A percentile compares a stretch with the other conserved stretches of the same genome.
phyloP scores from a whole-genome alignment of 2,797 vertebrate species.

The Catamblyrhynchus diadema region DNA sequence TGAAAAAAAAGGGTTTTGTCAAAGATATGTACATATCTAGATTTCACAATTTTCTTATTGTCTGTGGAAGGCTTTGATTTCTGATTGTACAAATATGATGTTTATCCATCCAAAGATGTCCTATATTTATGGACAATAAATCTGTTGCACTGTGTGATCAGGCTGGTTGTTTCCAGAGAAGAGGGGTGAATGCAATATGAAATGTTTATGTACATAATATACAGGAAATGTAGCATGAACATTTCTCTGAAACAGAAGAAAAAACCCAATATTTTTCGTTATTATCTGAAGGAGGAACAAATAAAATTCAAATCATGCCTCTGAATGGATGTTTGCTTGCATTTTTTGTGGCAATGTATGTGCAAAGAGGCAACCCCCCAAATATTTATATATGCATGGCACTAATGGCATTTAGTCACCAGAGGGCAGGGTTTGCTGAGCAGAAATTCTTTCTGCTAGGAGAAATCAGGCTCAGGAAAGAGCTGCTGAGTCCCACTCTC shows the following conservation, averaged over 20 bases:
- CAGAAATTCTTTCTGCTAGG: not conserved
- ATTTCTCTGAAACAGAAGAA: not conserved
- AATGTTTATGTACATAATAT: not conserved
- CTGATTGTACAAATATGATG: not conserved
- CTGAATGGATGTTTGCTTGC: not conserved
- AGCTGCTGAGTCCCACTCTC: not conserved
- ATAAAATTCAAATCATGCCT: not conserved
- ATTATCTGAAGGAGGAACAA: not conserved
- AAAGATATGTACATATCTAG: not conserved
- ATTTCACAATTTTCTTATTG: not conserved
- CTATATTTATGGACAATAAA: not conserved
- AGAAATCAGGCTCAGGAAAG: not conserved
- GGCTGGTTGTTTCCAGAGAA: not conserved
- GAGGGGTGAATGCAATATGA: not conserved
- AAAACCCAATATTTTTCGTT: not conserved
- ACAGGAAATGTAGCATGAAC: not conserved
- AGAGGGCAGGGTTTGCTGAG: slow-evolving; percentile 77
- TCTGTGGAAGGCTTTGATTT: not conserved
- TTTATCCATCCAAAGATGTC: not conserved
- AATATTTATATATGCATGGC: not conserved
- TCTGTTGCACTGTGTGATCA: not conserved
- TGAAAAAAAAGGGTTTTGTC: not conserved
- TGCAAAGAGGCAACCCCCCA: not conserved
- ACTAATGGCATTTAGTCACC: slow-evolving; percentile 47
- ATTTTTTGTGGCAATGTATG: not conserved